Conservation (phyloP, 2,888 invertebrate species). For the Drosophila prolongata region DNA sequence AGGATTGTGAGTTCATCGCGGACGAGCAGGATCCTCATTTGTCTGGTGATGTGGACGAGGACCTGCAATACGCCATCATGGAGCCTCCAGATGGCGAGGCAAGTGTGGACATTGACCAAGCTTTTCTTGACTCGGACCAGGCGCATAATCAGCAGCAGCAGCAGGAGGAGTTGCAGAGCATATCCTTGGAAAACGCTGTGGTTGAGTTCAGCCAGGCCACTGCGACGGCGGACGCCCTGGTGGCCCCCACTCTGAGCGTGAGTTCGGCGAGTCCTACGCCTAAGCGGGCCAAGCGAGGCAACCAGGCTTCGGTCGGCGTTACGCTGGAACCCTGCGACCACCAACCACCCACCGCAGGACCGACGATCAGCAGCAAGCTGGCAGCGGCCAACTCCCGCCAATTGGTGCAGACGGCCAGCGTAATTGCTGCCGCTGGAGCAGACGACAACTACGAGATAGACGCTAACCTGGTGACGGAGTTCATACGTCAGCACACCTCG, state of each 20-base stretch:
- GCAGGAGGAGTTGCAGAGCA: conserved; percentile 59
- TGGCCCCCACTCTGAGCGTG: conserved; percentile 54
- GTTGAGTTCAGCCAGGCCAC: conserved; percentile 63
- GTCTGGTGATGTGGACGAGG: conserved; percentile 69
- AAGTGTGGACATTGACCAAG: conserved; percentile 72
- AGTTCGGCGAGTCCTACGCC: conserved; percentile 62
- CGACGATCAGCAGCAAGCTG: conserved; percentile 62
- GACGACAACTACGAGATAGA: conserved; percentile 82
- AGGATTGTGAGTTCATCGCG: conserved; percentile 69
- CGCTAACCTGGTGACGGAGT: conserved; percentile 82
- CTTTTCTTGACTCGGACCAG: conserved; percentile 63
- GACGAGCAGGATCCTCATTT: conserved; percentile 66
- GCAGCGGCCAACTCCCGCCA: conserved; percentile 73
- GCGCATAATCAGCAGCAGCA: conserved; percentile 38
- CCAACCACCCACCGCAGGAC: conserved; percentile 41
- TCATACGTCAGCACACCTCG: conserved; percentile 85
- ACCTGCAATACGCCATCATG: conserved; percentile 79
- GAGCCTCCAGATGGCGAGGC: conserved; percentile 70
- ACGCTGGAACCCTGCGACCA: conserved; percentile 64
- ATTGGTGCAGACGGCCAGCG: conserved; percentile 79
- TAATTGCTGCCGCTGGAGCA: conserved; percentile 77
- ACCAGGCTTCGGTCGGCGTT: conserved; percentile 39
- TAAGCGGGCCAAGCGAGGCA: conserved; percentile 58
- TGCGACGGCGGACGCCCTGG: conserved; percentile 35
- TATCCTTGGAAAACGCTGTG: conserved; percentile 69